These are phyloP conservation scores for Cnemophilus loriae DNA, from an alignment of 2,113 vertebrate species.

Conservation along the genomic window DNA sequence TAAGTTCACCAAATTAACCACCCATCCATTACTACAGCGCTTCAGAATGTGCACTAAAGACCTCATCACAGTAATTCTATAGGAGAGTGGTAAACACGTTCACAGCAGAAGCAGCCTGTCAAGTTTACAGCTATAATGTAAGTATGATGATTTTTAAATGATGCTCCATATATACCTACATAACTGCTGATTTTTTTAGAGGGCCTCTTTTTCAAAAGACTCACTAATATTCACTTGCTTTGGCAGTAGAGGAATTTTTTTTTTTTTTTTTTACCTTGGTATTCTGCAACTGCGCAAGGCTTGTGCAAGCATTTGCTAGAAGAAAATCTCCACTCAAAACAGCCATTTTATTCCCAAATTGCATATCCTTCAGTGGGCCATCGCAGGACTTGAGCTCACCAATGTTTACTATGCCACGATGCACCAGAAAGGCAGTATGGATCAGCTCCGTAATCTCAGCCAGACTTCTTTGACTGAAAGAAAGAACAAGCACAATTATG, in stretches of 20 bases:
- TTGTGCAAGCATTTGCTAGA: conserved; percentile 91
- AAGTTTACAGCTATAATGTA: neutral
- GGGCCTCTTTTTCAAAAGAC: neutral
- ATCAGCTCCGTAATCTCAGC: conserved; percentile 97
- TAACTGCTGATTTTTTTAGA: neutral
- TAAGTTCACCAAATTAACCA: neutral
- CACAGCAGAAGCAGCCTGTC: neutral
- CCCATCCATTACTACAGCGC: neutral
- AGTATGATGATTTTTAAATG: neutral
- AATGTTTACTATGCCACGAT: conserved; percentile 92
- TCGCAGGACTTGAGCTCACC: conserved; percentile 87
- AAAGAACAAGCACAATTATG: conserved; percentile 34
- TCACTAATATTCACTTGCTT: neutral
- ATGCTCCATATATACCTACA: neutral
- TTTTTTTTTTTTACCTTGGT: conserved; percentile 86
- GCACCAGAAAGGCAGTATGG: conserved; percentile 95
- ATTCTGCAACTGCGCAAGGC: conserved; percentile 90
- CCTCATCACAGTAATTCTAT: neutral
- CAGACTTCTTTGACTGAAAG: conserved; percentile 88
- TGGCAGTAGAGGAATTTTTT: neutral
- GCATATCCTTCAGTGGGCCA: conserved; percentile 93
- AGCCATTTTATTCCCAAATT: conserved; percentile 98
- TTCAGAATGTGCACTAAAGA: neutral
- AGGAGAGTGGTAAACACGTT: neutral
- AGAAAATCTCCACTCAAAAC: conserved; percentile 96